Conservation (phyloP, 2,797 vertebrate genomes). For the Zalophus californianus region DNA sequence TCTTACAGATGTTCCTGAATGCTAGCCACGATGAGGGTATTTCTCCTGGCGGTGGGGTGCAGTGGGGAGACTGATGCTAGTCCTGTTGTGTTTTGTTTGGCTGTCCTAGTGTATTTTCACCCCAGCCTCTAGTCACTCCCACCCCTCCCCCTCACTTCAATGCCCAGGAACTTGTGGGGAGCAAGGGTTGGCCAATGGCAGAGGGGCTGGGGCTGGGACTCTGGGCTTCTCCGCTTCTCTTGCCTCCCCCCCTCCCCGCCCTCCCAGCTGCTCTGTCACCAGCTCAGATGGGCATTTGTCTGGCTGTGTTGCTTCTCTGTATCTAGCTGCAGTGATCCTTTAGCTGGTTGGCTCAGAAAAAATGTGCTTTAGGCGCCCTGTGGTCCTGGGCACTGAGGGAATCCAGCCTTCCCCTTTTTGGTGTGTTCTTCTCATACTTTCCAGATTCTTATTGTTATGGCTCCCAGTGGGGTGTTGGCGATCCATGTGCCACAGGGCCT, state of each 20-base stretch:
- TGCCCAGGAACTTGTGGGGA: constrained; percentile 52
- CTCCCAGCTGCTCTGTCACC: constrained; percentile 50
- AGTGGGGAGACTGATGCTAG: not conserved
- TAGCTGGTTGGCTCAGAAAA: constrained; percentile 74
- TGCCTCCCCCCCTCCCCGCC: fast-evolving
- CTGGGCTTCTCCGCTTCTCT: not conserved
- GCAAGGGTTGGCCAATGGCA: constrained; percentile 24
- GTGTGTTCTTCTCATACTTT: constrained; percentile 49
- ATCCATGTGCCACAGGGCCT: constrained; percentile 33
- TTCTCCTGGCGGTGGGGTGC: not conserved
- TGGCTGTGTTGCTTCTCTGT: constrained; percentile 58
- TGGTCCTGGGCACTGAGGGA: constrained; percentile 32
- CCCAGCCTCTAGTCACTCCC: not conserved
- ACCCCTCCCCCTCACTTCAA: not conserved
- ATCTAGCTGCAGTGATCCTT: constrained; percentile 74
- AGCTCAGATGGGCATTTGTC: constrained; percentile 50
- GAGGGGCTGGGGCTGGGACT: not conserved
- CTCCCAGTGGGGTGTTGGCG: constrained; percentile 20
- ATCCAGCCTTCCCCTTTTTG: constrained; percentile 19
- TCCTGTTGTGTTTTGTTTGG: constrained; percentile 57
- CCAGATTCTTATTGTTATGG: constrained; percentile 36
- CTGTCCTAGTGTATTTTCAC: constrained; percentile 54
- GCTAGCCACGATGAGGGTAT: constrained; percentile 44
- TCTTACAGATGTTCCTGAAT: constrained; percentile 52
- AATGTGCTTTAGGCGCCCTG: constrained; percentile 57